phyloP scores from a whole-genome alignment of 2,797 vertebrate species.

The Lutjanus argentimaculatus region DNA sequence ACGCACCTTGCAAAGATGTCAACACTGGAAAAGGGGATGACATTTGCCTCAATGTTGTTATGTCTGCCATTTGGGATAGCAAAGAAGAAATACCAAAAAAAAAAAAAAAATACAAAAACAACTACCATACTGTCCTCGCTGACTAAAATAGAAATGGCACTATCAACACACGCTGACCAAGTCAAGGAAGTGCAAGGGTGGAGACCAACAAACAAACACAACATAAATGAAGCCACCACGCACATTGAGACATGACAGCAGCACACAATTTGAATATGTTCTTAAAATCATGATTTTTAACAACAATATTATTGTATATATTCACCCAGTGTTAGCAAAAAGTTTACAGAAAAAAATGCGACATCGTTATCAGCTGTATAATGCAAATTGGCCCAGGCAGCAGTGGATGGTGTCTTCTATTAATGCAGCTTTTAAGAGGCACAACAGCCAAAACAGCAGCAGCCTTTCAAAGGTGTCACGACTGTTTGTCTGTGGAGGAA shows the following conservation, averaged over 20 bases:
- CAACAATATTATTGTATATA: background rate
- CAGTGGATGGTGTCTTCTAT: slow-evolving; percentile 36
- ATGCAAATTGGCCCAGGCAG: slow-evolving; percentile 28
- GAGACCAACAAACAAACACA: no score
- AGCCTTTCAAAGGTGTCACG: slow-evolving; percentile 50
- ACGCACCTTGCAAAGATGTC: no score
- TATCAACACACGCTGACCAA: no score
- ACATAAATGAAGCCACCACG: no score
- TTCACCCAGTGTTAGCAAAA: background rate
- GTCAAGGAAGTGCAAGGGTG: no score
- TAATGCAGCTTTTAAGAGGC: slow-evolving; percentile 46
- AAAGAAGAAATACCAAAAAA: no score
- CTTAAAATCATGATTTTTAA: background rate
- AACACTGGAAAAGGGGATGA: no score
- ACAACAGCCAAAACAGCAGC: slow-evolving; percentile 19
- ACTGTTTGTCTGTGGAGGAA: slow-evolving; percentile 69
- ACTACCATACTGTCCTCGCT: no score
- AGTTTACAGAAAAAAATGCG: background rate
- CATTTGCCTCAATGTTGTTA: no score
- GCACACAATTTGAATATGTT: background rate
- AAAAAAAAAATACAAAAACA: no score
- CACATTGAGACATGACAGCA: background rate
- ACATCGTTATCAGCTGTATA: slow-evolving; percentile 19
- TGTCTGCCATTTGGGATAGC: no score
- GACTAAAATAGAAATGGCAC: no score